Evolutionary conservation across 92 coral and sea anemone species (phyloP).

Genomic region (Porites divaricata): DNA sequence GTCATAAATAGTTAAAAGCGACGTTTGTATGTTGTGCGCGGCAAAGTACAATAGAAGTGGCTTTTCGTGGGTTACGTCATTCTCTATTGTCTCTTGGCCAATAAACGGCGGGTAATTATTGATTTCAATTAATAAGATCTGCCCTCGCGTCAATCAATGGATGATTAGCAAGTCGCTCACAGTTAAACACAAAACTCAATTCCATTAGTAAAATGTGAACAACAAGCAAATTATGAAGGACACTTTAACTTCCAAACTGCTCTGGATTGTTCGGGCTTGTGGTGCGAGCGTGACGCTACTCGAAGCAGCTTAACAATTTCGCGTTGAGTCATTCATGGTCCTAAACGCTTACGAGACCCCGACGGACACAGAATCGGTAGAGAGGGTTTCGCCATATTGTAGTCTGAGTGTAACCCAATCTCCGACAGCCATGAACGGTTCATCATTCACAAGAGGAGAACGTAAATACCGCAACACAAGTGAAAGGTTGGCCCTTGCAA

Average conservation of each 20-base stretch:
- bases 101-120: slow-evolving; percentile 61
- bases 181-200: slow-evolving; percentile 80
- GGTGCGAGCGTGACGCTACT: not conserved
- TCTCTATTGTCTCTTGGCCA: slow-evolving; percentile 66
- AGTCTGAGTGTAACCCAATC: slow-evolving; percentile 74
- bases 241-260: slow-evolving; percentile 31
- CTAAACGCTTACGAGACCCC: slow-evolving; percentile 39
- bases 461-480: slow-evolving; percentile 68
- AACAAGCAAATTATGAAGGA: slow-evolving; percentile 60
- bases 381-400: slow-evolving; percentile 63
- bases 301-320: slow-evolving; percentile 4
- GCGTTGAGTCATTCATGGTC: slow-evolving; percentile 48
- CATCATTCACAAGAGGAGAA: slow-evolving; percentile 53
- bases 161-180: slow-evolving; percentile 93
- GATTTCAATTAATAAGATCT: slow-evolving; percentile 92
- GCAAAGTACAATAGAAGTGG: slow-evolving; percentile 34
- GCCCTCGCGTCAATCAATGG: slow-evolving; percentile 90
- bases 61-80: slow-evolving; percentile 72
- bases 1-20: slow-evolving; percentile 40
- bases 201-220: slow-evolving; percentile 71
- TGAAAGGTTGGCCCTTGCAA: slow-evolving; percentile 35
- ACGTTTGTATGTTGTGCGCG: slow-evolving; percentile 30
- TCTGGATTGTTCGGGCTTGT: not conserved
- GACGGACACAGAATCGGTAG: slow-evolving; percentile 34
- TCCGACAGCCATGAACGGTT: slow-evolving; percentile 77